Base-by-base conservation (phyloP, 1,140 invertebrate genomes). In the Drosophila santomea region DNA sequence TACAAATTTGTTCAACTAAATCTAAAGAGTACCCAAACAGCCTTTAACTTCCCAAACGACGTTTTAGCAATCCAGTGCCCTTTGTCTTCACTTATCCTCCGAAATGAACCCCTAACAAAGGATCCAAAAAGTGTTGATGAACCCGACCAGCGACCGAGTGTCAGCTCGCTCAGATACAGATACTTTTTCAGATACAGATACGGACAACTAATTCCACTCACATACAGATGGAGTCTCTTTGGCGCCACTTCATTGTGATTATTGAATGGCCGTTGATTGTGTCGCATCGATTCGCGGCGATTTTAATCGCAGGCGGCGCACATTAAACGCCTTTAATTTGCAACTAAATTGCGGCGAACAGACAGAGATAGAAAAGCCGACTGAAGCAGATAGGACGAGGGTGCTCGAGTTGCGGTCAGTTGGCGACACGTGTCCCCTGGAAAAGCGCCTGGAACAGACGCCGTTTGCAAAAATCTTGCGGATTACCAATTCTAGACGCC, bases 401-500 rank as follows among this genome's bases (percentile, higher is more conserved):
- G 71, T 74, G 68, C 73, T 74, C 47, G 54, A 69, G 41, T 74
- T 85, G 83, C 60, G 83, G 83, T 86, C 83, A 88, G 84, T 80
- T 80, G 66, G 72, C 59, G 72, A 79, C 83, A 78, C 83, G 79
- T 86, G 75, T 71, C 51, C 43, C 66, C 79, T 71, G 68, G 43
- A 45, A 8, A 20, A 66, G 56, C 48, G 47, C 39, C 61, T 15
- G 63, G 45, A 56, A 47, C 78, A 76, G 64, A 73, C 64, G 63
- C 57, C 68, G 50, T 72, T 83, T 79, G 84, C 84, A 80, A 90
- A 89, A 80, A 90, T 89, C 85, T 84, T 90, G 58, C 74, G 84
- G 84, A 89, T 89, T 89, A 89, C 84, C 84, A 90, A 89, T 89
- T 90, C 84, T 90, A 89, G 84, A 89, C 84, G 84, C 84, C 80